Conservation (phyloP, 1,140 invertebrate genomes). For the Anastatus disparis region DNA sequence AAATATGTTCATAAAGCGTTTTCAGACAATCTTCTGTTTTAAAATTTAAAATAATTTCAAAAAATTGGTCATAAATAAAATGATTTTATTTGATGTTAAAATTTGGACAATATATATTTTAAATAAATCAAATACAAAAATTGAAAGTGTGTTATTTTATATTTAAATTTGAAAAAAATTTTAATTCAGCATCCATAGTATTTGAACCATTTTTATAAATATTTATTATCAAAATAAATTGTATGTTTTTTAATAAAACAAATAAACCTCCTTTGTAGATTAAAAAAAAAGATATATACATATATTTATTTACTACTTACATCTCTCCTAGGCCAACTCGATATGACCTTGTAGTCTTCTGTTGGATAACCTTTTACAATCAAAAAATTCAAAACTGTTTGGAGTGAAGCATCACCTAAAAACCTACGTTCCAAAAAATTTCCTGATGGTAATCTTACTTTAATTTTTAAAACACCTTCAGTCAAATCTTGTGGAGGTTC, state of each 20-base stretch:
- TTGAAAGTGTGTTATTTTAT: no score
- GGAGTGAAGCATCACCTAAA: conserved; percentile 72
- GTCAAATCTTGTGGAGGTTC: conserved; percentile 70
- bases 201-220: conserved; percentile 9
- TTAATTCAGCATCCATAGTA: no score
- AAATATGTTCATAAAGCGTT: no score
- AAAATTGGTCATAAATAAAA: no score
- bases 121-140: no score
- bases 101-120: no score
- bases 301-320: conserved; percentile 70
- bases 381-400: conserved; percentile 86
- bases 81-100: no score
- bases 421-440: conserved; percentile 81
- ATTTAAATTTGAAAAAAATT: no score
- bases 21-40: no score
- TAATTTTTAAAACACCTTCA: conserved; percentile 76
- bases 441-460: conserved; percentile 81
- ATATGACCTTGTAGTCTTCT: conserved; percentile 90
- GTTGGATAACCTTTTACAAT: conserved; percentile 86
- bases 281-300: no score
- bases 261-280: neutral
- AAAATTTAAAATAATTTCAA: no score
- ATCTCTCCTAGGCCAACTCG: conserved; percentile 92
- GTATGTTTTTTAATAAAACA: neutral
- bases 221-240: conserved; percentile 1